Conservation (phyloP, 2,888 invertebrate genomes). For the Cyaniris semiargus region DNA sequence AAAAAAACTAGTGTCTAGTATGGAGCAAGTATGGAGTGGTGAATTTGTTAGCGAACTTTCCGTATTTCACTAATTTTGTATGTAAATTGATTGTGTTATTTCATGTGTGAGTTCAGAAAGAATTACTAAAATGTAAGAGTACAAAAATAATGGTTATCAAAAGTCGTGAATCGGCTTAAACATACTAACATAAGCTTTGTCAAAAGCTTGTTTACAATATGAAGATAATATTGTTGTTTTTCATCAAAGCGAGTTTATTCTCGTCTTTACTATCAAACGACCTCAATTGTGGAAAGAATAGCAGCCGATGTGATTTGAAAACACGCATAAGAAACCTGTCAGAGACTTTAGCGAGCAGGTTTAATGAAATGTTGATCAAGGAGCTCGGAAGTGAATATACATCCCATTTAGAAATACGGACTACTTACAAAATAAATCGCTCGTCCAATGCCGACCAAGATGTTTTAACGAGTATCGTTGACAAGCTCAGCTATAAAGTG, state of each 20-base stretch:
- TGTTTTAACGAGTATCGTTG: constrained; percentile 57
- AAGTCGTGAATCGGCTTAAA: background rate
- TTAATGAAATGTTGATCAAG: constrained; percentile 65
- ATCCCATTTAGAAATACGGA: constrained; percentile 64
- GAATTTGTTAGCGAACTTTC: background rate
- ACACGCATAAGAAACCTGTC: constrained; percentile 62
- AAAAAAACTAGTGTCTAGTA: too few species aligned
- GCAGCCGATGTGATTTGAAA: constrained; percentile 65
- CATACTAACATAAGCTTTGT: constrained; percentile 24
- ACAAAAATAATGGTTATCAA: background rate
- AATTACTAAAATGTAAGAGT: background rate
- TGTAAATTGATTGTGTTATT: background rate
- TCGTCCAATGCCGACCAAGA: constrained; percentile 61
- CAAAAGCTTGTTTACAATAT: constrained; percentile 67
- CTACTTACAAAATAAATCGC: constrained; percentile 64
- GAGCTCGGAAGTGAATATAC: constrained; percentile 71
- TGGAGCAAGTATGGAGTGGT: too few species aligned
- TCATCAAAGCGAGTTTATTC: constrained; percentile 54
- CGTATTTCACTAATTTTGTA: background rate
- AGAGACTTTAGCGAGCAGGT: constrained; percentile 60
- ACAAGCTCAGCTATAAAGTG: constrained; percentile 67
- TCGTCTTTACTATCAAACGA: constrained; percentile 56
- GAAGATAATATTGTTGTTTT: constrained; percentile 67
- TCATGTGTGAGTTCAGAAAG: background rate
- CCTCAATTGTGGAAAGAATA: constrained; percentile 65